Conservation (phyloP, 2,797 vertebrate species). For the Microcaecilia unicolor region DNA sequence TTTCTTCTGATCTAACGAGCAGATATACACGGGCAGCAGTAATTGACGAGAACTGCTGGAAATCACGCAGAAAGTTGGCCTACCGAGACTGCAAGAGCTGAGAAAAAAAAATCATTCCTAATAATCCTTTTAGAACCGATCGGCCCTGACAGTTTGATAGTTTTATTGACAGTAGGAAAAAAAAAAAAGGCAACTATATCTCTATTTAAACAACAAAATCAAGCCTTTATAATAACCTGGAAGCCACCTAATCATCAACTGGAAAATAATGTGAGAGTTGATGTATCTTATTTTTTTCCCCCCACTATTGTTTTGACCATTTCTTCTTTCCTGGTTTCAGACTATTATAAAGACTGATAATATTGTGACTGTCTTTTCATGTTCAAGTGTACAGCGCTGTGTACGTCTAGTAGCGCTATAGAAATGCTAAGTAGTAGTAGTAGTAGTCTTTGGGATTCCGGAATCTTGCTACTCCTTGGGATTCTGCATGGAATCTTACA, state of each 20-base stretch:
- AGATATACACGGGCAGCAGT: conserved; percentile 57
- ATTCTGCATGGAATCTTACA: no score
- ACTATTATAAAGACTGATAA: neutral
- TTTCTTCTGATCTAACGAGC: conserved; percentile 65
- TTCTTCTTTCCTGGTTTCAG: neutral
- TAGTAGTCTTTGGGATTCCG: no score
- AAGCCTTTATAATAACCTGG: conserved; percentile 12
- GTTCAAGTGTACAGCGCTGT: no score
- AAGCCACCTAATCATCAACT: conserved; percentile 1
- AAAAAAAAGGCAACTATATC: conserved; percentile 28
- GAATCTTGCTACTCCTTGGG: no score
- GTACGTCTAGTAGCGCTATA: no score
- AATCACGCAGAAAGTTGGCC: conserved; percentile 72
- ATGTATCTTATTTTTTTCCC: neutral
- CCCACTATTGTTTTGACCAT: no score
- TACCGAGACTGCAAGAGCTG: conserved; percentile 63
- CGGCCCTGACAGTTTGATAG: conserved; percentile 41
- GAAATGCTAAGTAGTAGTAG: no score
- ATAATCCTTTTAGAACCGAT: conserved; percentile 64
- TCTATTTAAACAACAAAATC: conserved; percentile 19
- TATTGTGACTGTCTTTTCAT: no score
- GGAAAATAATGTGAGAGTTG: neutral
- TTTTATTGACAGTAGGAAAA: conserved; percentile 42
- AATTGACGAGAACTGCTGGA: conserved; percentile 66
- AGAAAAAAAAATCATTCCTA: conserved; percentile 69